Evolutionary conservation across 35 echinoderm and acorn worm genomes (phyloP).

Genomic region (Eucidaris tribuloides): DNA sequence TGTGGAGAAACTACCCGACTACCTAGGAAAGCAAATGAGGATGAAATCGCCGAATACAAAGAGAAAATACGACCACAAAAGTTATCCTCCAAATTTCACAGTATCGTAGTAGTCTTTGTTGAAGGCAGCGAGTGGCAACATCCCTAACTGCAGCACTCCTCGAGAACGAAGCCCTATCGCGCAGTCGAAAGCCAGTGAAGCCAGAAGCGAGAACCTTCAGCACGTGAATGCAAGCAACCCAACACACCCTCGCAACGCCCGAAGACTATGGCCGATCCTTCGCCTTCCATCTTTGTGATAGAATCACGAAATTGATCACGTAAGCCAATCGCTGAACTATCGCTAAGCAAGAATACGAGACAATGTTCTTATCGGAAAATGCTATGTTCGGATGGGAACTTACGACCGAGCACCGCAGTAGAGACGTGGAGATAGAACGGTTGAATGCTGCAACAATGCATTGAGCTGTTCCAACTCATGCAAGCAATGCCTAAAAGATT

Average conservation of each 20-base stretch:
- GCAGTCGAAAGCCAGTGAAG: background rate
- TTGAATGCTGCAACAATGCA: background rate
- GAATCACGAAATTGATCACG: background rate
- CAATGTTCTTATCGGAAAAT: background rate
- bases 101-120: conserved; percentile 8
- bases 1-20: background rate
- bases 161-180: background rate
- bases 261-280: background rate
- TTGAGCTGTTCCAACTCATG: background rate
- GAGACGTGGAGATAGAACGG: background rate
- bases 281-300: background rate
- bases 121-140: conserved; percentile 3
- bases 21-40: conserved; percentile 17
- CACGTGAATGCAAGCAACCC: background rate
- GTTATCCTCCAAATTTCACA: conserved; percentile 3
- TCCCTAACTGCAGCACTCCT: background rate
- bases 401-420: background rate
- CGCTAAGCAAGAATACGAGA: background rate
- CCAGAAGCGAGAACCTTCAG: background rate
- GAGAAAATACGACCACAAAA: background rate
- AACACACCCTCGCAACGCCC: background rate
- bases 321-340: too few relatives aligned
- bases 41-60: background rate
- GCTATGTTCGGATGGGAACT: background rate
- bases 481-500: too few relatives aligned